phyloP scores from a whole-genome alignment of 2,797 vertebrate genomes.

The Siniperca scherzeri region DNA sequence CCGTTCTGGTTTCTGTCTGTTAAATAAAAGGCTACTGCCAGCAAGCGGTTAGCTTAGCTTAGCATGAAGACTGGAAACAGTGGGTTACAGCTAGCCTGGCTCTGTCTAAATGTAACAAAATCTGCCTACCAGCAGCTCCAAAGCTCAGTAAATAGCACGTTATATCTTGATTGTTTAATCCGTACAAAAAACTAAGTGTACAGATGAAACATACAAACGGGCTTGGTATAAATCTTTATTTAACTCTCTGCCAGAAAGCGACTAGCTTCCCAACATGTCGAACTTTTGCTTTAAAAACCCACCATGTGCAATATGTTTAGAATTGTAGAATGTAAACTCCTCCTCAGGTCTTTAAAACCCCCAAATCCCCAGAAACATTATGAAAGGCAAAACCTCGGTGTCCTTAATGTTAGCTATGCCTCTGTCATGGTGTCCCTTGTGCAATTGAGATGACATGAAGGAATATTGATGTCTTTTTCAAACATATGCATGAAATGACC shows the following conservation, averaged over 20 bases:
- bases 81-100: background rate
- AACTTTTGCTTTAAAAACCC: background rate
- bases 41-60: background rate
- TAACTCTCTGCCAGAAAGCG: background rate
- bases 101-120: background rate
- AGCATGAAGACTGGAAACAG: background rate
- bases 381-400: background rate
- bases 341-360: background rate
- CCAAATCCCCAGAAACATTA: background rate
- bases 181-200: background rate
- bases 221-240: background rate
- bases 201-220: background rate
- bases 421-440: background rate
- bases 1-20: background rate
- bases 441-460: background rate
- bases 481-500: background rate
- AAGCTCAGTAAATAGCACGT: background rate
- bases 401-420: constrained; percentile 6
- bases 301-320: background rate
- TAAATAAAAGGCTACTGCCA: background rate
- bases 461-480: constrained; percentile 4
- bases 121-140: background rate
- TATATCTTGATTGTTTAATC: background rate
- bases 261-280: background rate
- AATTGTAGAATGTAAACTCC: background rate